phyloP scores from a whole-genome alignment of 1,140 invertebrate genomes.

The Lordiphosa collinella region DNA sequence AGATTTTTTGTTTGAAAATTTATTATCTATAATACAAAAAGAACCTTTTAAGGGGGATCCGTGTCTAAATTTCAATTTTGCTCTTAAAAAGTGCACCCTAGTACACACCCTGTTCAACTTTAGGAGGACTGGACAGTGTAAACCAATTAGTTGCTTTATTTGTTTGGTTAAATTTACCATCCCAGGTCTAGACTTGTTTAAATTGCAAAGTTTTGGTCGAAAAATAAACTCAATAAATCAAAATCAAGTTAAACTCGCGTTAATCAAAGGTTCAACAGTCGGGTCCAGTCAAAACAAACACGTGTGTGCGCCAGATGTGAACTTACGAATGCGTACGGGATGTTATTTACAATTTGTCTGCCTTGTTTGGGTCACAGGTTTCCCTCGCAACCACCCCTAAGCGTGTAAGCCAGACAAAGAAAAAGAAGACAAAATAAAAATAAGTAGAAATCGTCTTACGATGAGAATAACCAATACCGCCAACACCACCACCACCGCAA shows the following conservation, averaged over 20 bases:
- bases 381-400: neutral
- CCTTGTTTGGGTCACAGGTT: constrained; percentile 8
- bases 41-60: no score
- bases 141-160: constrained; percentile 1
- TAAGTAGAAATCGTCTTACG: constrained; percentile 15
- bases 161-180: constrained; percentile 4
- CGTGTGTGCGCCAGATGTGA: neutral
- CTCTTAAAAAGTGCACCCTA: no score
- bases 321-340: constrained; percentile 3
- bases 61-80: no score
- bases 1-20: no score
- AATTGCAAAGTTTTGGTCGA: constrained; percentile 4
- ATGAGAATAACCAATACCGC: neutral
- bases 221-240: constrained; percentile 1
- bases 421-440: constrained; percentile 15
- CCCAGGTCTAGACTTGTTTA: neutral
- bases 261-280: constrained; percentile 6
- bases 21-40: no score
- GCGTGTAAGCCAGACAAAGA: constrained; percentile 2
- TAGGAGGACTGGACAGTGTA: neutral
- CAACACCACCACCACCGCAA: neutral
- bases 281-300: constrained; percentile 6
- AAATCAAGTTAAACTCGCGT: neutral
- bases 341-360: constrained; percentile 41
- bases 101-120: no score